Evolutionary conservation across 2,888 invertebrate genomes (phyloP), one percentile per base, ranked within the genome.

Genomic region (Seira sanloemensis): DNA sequence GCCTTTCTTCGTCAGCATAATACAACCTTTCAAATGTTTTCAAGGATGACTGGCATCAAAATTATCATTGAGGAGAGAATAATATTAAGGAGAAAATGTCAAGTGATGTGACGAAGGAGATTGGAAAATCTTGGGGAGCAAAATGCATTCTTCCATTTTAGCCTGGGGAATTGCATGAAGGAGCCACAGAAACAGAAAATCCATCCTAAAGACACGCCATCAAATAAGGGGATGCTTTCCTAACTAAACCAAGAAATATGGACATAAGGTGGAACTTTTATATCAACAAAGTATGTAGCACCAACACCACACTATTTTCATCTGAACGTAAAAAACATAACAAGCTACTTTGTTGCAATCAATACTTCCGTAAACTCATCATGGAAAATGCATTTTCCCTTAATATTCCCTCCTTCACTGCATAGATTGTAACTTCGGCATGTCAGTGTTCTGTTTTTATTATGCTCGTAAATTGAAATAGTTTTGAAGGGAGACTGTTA

Each of bases 361-460:
- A 74, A 75, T 80, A 75, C 27, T 80, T 80, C 69, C 46, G 75
- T 80, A 37, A 81, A 81, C 75, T 76, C 72, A 81, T 81, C 76
- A 81, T 75, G 62, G 23, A 50, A 76, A 81, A 81, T 75, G 76
- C 81, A 81, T 71, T 81, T 81, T 71, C 66, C 65, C 37, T 67
- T 18, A 37, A 37, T 37, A 37, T 37, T 37, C 5, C 18, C 16
- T 67, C 19, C 67, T 69, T 16, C 18, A 5, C n/a, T n/a, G n/a
- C n/a, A n/a, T 69, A 23, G 19, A 58, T 78, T 37, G 27, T 2
- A 9, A 12, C 27, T 69, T 16, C 2, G n/a, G 67, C 21, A 67
- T 16, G 16, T 16, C 24, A 23, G 24, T 67, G 67, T 67, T 9
- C 67, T 67, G 12, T 67, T 24, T 27, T 24, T 24, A 9, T 26